Base-by-base conservation (phyloP, 2,113 vertebrate species). In the Danionella cerebrum region DNA sequence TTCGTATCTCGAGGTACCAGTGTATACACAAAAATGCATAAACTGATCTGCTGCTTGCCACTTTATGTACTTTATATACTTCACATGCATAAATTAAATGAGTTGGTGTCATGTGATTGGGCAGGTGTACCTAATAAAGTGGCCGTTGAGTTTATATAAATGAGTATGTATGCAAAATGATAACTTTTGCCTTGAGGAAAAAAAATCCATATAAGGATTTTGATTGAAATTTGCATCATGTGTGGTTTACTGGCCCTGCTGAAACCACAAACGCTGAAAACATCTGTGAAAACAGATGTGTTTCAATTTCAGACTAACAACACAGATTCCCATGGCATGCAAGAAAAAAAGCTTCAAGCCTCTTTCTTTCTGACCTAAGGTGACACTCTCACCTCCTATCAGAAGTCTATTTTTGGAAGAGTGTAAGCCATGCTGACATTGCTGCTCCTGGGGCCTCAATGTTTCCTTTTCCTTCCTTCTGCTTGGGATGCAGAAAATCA, bases 391-490 rank as follows among this genome's bases (percentile, higher is more conserved):
- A 51, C 36, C 62, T 67, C 31, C 31, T 70, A 54, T 54, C 42
- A 48, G 53, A 47, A 58, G 62, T 25, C 67, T 70, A 53, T 74
- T 65, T 68, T 53, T 69, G 58, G 27, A 67, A 45, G 59, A 45
- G 33, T 50, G 48, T 65, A 72, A 67, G 57, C 63, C 64, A 54
- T 51, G 24, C 41, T 65, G 55, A 62, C 55, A 60, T 24, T 52
- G n/a, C 19, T 47, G 39, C 27, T 67, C 25, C 52, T 70, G 53
- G 47, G 47, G 21, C 55, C 44, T 5, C 18, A 24, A 31, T 14
- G 24, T 33, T 24, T 51, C 52, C 18, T 50, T 33, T 24, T 51
- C 52, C 18, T 50, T 41, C 45, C 35, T 60, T 21, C 35, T 31
- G 35, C 24, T 38, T 22, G 27, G 25, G 11, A 5, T 2, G 25